Percentiles rank a stretch among this genome's conserved stretches.
Evolutionary conservation across 2,797 vertebrate species (phyloP).

Genomic region (Enteromius unitaeniatus): DNA sequence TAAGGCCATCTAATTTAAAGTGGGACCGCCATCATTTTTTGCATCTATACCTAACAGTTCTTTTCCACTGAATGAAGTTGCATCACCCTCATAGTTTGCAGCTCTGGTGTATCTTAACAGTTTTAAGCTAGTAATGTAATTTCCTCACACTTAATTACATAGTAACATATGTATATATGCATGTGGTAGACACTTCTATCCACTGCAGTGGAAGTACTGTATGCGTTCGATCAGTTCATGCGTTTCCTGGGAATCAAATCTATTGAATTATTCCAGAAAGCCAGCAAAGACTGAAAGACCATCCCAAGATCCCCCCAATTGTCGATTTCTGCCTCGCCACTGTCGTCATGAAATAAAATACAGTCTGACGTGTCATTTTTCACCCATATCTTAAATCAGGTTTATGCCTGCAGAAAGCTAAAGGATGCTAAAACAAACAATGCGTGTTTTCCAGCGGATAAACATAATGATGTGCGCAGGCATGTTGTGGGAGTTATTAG

Average conservation of each 20-base stretch:
- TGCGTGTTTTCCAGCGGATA: neutral
- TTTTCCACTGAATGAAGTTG: neutral
- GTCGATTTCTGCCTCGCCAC: neutral
- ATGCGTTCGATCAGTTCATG: neutral
- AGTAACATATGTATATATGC: neutral
- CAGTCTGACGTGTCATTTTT: conserved; percentile 1
- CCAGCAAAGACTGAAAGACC: neutral
- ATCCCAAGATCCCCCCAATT: neutral
- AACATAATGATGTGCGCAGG: neutral
- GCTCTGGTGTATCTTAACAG: neutral
- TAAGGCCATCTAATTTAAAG: too few species aligned
- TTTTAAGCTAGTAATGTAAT: neutral
- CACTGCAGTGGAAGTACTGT: neutral
- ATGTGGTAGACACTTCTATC: neutral
- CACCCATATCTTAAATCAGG: neutral
- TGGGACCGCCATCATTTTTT: neutral
- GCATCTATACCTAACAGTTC: neutral
- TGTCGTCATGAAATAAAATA: neutral
- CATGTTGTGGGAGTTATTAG: conserved; percentile 12
- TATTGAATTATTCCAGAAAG: neutral
- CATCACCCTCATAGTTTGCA: neutral
- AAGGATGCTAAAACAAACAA: neutral
- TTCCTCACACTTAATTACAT: neutral
- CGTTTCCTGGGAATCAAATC: neutral
- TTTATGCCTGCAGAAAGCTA: neutral